Evolutionary conservation across 2,888 invertebrate species (phyloP).

Genomic region (Drosophila longiperda): DNA sequence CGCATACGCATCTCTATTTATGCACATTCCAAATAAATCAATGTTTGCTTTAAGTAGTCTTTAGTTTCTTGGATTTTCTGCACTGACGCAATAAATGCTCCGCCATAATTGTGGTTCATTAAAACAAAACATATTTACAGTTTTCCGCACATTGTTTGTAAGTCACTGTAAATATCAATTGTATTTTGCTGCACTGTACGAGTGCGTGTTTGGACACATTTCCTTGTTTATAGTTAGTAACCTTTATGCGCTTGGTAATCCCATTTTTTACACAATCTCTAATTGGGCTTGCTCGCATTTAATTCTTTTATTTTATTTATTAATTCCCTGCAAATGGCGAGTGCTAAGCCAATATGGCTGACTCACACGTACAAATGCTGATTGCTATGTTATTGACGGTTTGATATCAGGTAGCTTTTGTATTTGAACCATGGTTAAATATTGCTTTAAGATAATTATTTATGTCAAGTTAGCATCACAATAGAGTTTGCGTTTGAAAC

Average conservation of each 20-base stretch:
- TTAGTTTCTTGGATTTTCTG: neutral
- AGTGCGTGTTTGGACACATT: neutral
- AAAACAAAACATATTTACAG: constrained; percentile 33
- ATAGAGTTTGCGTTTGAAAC: neutral
- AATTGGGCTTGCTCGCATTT: constrained; percentile 3
- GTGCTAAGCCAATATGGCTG: constrained; percentile 60
- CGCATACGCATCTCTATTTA: neutral
- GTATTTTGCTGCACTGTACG: neutral
- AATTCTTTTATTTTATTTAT: constrained; percentile 53
- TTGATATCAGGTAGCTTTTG: constrained; percentile 15
- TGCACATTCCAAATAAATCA: neutral
- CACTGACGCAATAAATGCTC: neutral
- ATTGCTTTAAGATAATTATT: neutral
- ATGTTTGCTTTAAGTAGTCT: neutral
- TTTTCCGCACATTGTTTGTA: constrained; percentile 38
- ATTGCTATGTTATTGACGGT: constrained; percentile 13
- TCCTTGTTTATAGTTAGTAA: constrained; percentile 1
- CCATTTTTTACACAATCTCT: constrained; percentile 35
- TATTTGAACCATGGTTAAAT: neutral
- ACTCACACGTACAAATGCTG: constrained; percentile 31
- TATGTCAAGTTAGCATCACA: constrained; percentile 26
- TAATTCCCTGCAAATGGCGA: constrained; percentile 59
- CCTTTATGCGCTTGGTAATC: constrained; percentile 28
- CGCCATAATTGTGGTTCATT: constrained; percentile 6
- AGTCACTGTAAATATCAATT: constrained; percentile 15